phyloP scores from a whole-genome alignment of 2,113 vertebrate species.

The Uria lomvia region DNA sequence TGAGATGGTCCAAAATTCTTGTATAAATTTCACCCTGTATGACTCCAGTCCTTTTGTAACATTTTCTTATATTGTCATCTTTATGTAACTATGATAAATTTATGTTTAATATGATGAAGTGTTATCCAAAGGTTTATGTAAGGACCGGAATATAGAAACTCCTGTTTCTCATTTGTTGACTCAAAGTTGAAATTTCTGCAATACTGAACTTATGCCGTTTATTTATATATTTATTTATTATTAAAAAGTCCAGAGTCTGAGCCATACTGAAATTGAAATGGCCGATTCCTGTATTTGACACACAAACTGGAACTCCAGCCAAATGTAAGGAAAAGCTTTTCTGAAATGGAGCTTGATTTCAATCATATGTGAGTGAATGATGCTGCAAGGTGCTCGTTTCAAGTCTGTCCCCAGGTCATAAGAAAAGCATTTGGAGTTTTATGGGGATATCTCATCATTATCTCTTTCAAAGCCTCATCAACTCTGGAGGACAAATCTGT shows the following conservation, averaged over 20 bases:
- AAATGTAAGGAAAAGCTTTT: neutral
- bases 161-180: neutral
- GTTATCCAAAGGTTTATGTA: neutral
- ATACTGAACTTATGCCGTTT: neutral
- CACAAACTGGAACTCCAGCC: neutral
- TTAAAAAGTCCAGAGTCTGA: neutral
- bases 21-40: neutral
- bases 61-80: neutral
- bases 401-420: neutral
- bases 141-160: neutral
- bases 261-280: neutral
- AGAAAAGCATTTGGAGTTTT: conserved; percentile 18
- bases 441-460: neutral
- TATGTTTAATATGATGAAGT: neutral
- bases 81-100: neutral
- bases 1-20: neutral
- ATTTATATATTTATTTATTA: neutral
- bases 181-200: neutral
- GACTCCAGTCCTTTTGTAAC: neutral
- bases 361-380: conserved; percentile 17
- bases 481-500: neutral
- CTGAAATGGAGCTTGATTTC: conserved; percentile 23
- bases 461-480: conserved; percentile 18
- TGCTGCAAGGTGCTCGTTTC: neutral
- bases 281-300: neutral